Base-by-base conservation (phyloP, 2,888 invertebrate species). In the Clunio marinus region DNA sequence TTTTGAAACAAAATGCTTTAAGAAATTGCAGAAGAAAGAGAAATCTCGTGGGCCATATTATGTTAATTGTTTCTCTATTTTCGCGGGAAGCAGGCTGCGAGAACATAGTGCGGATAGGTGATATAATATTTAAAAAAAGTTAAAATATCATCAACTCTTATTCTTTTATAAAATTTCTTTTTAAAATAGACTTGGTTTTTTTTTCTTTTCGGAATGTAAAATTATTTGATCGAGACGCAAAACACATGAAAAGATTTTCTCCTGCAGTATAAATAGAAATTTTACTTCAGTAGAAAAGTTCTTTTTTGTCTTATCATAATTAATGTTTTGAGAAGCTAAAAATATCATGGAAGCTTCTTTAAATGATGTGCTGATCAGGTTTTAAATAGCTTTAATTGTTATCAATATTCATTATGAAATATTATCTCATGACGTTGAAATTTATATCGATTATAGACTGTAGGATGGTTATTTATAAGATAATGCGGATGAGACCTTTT, bases 1-100 rank as follows among this genome's bases (percentile, higher is more conserved):
- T 51, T 51, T 51, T 17, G 2, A 51, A 51, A 41, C 41, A 41
- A 41, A 41, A 10, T 41, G 51, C 22, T 51, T 24, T 57, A 57
- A 32, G 27, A 57, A n/a, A 57, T 20, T 57, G 25, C 57, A 17
- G 25, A n/a, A 22, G 20, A 51, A 17, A 51, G 22, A 51, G 22
- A 51, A 51, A 17, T 17, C 3, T n/a, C n/a, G n/a, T n/a, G 15
- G 41, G n/a, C 41, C 41, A 41, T 8, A 41, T 41, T 41, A 41
- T 2, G 2, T 41, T 15, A 2, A 15, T 41, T 13, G 41, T n/a
- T 41, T n/a, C 41, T 10, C 41, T 10, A 10, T 10, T n/a, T 13
- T 41, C 41, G 41, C 10, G 10, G 41, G 2, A 10, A 41, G n/a
- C 41, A 15, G n/a, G 41, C 2, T n/a, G 32, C 4, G 32, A 32